Base-by-base conservation (phyloP, 2,888 invertebrate species). In the Sminthurinus aureus region DNA sequence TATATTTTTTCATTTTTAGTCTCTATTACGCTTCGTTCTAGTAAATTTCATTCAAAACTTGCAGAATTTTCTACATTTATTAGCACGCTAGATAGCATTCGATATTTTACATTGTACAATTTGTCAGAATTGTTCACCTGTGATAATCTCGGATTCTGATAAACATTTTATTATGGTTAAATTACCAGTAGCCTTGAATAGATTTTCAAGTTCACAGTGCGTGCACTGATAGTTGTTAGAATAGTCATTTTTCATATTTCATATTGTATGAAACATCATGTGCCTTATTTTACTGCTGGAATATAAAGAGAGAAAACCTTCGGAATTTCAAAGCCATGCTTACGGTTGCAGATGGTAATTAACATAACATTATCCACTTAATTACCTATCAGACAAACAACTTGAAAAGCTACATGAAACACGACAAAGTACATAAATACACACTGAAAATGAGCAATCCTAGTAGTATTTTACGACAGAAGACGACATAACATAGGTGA, bases 151-250 rank as follows among this genome's bases (percentile, higher is more conserved):
- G 71, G 15, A 24, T 22, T 22, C 26, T 71, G 71, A 71, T 71
- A 71, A 71, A 71, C 24, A 24, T 71, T 38, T 71, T 71, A 71
- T 26, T 71, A 24, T 24, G 24, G 71, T 22, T 24, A 24, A 13
- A 71, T 71, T 71, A 71, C 13, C 6, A 71, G 22, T 71, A 71
- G 26, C 71, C 71, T 71, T 71, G 71, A 26, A 38, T 13, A 58
- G 58, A 24, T 69, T 22, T 71, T 71, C 13, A 71, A 71, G 24
- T 71, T 71, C 24, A 22, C 24, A 71, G 71, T 71, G 71, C 38
- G 38, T 58, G 58, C 18, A 58, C 58, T 58, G 15, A 6, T 18
- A 58, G 58, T 58, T 58, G 0, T 11, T 38, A 38, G 38, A 38
- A 38, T 38, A 38, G 1, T 38, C 38, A 38, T 38, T 6, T 4